Conservation (phyloP, 2,797 vertebrate species). For the Pyrrhura leucotis region DNA sequence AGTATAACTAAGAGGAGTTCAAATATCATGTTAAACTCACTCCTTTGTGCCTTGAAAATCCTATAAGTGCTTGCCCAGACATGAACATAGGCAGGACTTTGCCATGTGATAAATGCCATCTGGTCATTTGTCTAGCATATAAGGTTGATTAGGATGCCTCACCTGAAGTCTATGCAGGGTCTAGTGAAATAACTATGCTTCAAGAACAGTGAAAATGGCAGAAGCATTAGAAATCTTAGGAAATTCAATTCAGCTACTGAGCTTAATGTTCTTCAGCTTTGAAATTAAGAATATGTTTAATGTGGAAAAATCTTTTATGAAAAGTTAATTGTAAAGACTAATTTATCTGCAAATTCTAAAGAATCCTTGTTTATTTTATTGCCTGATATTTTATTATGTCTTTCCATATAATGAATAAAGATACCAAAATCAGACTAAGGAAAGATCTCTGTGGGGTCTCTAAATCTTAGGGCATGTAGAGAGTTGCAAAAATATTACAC, state of each 20-base stretch:
- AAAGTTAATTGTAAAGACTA: not conserved
- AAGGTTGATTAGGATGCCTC: not conserved
- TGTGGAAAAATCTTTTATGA: not conserved
- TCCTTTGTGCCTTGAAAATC: not conserved
- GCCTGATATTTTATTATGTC: not conserved
- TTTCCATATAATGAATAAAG: not conserved
- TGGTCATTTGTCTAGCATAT: not conserved
- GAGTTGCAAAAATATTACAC: not conserved
- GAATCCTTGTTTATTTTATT: not conserved
- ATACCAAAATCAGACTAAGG: not conserved
- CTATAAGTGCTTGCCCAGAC: not conserved
- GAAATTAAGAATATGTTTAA: not conserved
- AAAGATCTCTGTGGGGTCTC: not conserved
- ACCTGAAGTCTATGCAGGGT: not conserved
- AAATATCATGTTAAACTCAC: not conserved
- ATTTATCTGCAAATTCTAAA: not conserved
- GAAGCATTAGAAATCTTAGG: not conserved
- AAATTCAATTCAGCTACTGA: not conserved
- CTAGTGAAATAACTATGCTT: not conserved
- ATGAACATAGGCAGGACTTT: not conserved
- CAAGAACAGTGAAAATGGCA: not conserved
- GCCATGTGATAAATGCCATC: not conserved
- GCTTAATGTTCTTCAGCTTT: not conserved
- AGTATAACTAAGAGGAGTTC: not conserved
- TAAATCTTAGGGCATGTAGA: not conserved